A percentile compares a stretch with the other conserved stretches of the same genome.
phyloP scores from a whole-genome alignment of 92 coral and sea anemone genomes.

The Hydrozoanthus gracilis region DNA sequence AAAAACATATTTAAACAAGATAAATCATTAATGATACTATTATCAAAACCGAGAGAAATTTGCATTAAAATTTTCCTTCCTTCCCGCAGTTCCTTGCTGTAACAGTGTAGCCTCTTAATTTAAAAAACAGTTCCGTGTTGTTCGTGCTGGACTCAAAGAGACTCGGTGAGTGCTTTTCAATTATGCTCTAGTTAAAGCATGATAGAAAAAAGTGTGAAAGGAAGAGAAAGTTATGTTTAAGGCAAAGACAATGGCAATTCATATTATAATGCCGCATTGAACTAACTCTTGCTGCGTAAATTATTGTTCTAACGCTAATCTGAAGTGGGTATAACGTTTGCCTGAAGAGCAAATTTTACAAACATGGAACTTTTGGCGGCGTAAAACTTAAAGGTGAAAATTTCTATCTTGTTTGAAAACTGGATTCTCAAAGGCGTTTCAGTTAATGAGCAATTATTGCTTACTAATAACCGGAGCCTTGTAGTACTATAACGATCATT shows the following conservation, averaged over 20 bases:
- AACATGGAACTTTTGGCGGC: not conserved
- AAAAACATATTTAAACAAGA: constrained; percentile 46
- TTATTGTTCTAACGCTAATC: not conserved
- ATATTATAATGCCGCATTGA: not conserved
- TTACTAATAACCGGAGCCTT: constrained; percentile 12
- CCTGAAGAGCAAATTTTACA: not conserved
- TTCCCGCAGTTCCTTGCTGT: constrained; percentile 19
- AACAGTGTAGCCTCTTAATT: not conserved
- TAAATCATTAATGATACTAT: constrained; percentile 51
- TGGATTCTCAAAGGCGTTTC: not conserved
- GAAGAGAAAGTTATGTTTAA: not conserved
- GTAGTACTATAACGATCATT: constrained; percentile 11
- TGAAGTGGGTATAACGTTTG: not conserved
- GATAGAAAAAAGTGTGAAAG: not conserved
- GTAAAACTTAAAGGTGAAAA: not conserved
- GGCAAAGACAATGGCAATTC: not conserved
- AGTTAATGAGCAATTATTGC: constrained; percentile 40
- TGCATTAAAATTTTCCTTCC: constrained; percentile 31
- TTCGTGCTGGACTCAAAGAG: not conserved
- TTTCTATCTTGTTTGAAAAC: not conserved
- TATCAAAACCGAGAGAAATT: constrained; percentile 48
- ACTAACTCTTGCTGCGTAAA: not conserved
- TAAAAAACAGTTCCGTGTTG: not conserved
- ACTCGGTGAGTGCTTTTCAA: not conserved
- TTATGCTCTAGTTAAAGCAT: not conserved